Conservation (phyloP, 1,140 invertebrate species). For the Globodera ellingtonae region DNA sequence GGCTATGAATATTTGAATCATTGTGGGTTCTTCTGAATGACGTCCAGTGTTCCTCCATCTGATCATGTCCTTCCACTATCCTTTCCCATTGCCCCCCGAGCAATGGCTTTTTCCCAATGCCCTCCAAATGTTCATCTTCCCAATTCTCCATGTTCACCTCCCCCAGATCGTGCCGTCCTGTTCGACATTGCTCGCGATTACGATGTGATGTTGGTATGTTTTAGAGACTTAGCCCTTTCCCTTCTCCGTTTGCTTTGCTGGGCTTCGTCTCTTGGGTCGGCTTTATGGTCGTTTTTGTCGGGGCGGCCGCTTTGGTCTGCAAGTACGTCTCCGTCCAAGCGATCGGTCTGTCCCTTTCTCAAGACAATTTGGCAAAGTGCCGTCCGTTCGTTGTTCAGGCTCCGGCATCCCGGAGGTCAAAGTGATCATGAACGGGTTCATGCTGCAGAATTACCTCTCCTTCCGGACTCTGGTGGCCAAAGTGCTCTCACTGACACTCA, state of each 20-base stretch:
- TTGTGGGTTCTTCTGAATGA: slow-evolving; percentile 31
- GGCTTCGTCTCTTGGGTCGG: slow-evolving; percentile 57
- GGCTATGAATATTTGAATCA: slow-evolving; percentile 61
- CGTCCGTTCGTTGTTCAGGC: slow-evolving; percentile 14
- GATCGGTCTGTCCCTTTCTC: slow-evolving; percentile 44
- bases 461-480: slow-evolving; percentile 92
- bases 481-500: slow-evolving; percentile 88
- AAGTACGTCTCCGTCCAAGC: slow-evolving; percentile 59
- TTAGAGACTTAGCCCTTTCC: background rate
- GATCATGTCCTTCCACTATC: no score
- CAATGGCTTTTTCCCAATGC: no score
- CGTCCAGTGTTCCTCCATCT: background rate
- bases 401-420: slow-evolving; percentile 94
- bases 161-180: slow-evolving; percentile 55
- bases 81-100: no score
- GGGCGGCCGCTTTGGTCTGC: slow-evolving; percentile 55
- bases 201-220: slow-evolving; percentile 26
- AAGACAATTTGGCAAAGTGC: no score
- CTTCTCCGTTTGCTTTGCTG: background rate
- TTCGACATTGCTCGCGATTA: slow-evolving; percentile 54
- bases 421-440: slow-evolving; percentile 91
- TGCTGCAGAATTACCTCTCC: slow-evolving; percentile 93
- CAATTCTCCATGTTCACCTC: background rate
- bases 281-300: slow-evolving; percentile 56
- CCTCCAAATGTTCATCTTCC: background rate